These are phyloP conservation scores for Maccullochella peelii DNA, from an alignment of 2,113 vertebrate genomes.

Conservation along the genomic window DNA sequence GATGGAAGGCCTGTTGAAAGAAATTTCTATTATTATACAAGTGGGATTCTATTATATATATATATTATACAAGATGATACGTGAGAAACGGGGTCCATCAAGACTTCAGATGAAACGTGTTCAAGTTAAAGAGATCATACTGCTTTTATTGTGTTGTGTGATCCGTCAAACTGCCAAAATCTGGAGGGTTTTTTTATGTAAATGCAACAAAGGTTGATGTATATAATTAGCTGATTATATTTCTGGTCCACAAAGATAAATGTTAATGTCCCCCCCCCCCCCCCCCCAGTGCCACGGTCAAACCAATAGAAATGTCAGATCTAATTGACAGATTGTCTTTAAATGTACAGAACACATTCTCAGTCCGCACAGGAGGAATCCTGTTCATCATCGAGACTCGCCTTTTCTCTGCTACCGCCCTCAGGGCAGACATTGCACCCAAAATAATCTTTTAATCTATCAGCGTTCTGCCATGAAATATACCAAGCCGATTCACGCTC, in stretches of 20 bases:
- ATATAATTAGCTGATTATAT: too few species aligned
- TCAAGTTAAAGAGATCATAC: neutral
- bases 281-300: neutral
- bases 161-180: neutral
- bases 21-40: constrained; percentile 13
- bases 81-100: neutral
- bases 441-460: neutral
- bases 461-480: neutral
- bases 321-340: neutral
- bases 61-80: too few species aligned
- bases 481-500: neutral
- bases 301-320: neutral
- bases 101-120: neutral
- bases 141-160: neutral
- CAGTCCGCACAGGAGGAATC: neutral
- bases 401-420: neutral
- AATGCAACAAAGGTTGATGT: too few species aligned
- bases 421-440: neutral
- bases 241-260: too few species aligned
- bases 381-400: neutral
- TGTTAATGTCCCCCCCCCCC: too few species aligned
- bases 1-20: neutral
- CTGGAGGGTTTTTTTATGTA: too few species aligned
- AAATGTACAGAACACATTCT: neutral
- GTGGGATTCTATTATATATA: too few species aligned